phyloP scores from a whole-genome alignment of 2,113 vertebrate species.

The Ammodytes marinus region DNA sequence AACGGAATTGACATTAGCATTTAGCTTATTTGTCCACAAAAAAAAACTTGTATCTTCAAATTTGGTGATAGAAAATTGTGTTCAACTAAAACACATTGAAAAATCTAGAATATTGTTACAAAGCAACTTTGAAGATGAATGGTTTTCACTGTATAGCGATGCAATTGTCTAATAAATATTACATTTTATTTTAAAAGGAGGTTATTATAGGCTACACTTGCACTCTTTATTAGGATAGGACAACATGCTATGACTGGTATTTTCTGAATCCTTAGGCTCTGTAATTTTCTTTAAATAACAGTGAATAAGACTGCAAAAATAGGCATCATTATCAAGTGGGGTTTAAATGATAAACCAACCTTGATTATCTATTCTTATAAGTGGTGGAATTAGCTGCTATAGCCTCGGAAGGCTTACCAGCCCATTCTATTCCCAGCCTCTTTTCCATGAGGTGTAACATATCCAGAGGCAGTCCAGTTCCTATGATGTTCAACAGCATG shows the following conservation, averaged over 20 bases:
- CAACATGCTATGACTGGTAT: background rate
- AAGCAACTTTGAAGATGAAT: background rate
- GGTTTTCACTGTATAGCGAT: background rate
- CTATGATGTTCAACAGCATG: slow-evolving; percentile 94
- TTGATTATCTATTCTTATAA: background rate
- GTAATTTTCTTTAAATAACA: background rate
- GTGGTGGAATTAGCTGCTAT: slow-evolving; percentile 24
- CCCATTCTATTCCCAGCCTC: slow-evolving; percentile 74
- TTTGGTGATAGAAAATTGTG: background rate
- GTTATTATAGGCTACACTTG: background rate
- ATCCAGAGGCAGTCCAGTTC: slow-evolving; percentile 90
- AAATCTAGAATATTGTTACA: background rate
- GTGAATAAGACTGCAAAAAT: background rate
- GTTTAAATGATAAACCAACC: background rate
- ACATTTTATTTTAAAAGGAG: background rate
- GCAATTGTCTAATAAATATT: background rate
- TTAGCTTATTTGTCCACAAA: background rate
- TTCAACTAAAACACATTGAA: no score
- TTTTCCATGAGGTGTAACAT: slow-evolving; percentile 83
- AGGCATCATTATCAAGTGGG: background rate
- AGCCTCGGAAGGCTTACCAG: slow-evolving; percentile 43
- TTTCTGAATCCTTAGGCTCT: background rate
- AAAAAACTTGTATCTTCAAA: background rate
- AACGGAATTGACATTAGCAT: background rate
- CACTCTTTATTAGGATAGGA: background rate